phyloP scores from a whole-genome alignment of 2,797 vertebrate species.

The Scyliorhinus canicula region DNA sequence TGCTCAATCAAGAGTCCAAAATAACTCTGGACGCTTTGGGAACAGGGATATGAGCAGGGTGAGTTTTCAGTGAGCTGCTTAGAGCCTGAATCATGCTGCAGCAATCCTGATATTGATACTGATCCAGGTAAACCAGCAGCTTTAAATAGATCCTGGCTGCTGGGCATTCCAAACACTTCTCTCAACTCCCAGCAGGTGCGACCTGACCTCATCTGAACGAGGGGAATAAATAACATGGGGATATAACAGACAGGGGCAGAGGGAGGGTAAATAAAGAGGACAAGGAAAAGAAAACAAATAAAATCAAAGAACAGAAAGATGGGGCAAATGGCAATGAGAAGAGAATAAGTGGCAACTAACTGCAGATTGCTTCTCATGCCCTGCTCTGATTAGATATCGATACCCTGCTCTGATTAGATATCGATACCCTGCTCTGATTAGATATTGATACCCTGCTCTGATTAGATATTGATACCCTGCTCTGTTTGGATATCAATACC shows the following conservation, averaged over 20 bases:
- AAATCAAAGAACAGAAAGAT: neutral
- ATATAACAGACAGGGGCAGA: neutral
- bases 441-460: too few relatives aligned
- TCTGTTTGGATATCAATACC: too few relatives aligned
- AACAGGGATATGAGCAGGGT: neutral
- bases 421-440: too few relatives aligned
- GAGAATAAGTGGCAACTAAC: neutral
- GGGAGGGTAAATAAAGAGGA: neutral
- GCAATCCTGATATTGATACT: conserved; percentile 11
- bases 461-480: too few relatives aligned
- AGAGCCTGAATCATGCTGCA: neutral
- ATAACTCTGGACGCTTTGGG: neutral
- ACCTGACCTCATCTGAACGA: neutral
- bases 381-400: neutral
- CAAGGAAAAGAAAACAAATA: neutral
- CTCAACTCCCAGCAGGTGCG: neutral
- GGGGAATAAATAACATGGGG: neutral
- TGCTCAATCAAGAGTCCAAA: neutral
- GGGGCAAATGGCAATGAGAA: neutral
- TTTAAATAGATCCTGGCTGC: neutral
- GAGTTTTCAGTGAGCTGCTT: neutral
- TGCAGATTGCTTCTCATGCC: neutral
- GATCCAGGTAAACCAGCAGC: neutral
- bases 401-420: too few relatives aligned
- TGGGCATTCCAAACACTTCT: neutral